Base-by-base conservation (phyloP, 1,140 invertebrate genomes). In the Micrasema minimum region DNA sequence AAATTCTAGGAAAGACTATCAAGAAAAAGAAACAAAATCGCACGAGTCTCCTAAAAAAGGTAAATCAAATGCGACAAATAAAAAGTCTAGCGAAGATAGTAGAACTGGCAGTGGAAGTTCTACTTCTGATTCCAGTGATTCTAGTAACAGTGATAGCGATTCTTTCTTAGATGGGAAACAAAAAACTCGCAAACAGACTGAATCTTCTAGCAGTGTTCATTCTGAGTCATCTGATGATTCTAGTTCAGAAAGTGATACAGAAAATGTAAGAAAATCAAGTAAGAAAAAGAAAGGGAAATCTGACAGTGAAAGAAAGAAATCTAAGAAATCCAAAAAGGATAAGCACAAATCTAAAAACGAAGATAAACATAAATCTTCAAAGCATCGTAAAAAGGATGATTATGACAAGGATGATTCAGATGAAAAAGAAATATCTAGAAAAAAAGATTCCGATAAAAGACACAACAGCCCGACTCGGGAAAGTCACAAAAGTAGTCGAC, bases 271-370 rank as follows among this genome's bases (percentile, higher is more conserved):
- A 68, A 46, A 48, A 6, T 26, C 7, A 70, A 50, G 31, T 51
- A 71, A 72, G 18, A 74, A 74, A 59, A 75, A 66, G 35, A 75
- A 69, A 37, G 46, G 45, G 2, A 66, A 37, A 2, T 74, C 72
- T 12, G 71, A 66, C 22, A 69, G 67, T 31, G 73, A 75, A 20
- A 68, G 66, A 43, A 20, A 31, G 1, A 75, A 65, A 61, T 51
- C 38, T 41, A 66, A 66, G 41, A 64, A 64, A 26, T 64, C 23
- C 0, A 73, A 66, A 69, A 71, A 66, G 50, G 65, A 70, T 14
- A 69, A 69, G 38, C 35, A 22, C n/a, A 75, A 66, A 69, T 66
- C 66, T 22, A 72, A 53, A 11, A 67, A 50, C 7, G 61, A 68
- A n/a, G 66, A 67, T 16, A 50, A 20, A 69, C 48, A 31, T 23